Evolutionary conservation across 2,888 invertebrate genomes (phyloP).

Genomic region (Nasonovia ribisnigri): DNA sequence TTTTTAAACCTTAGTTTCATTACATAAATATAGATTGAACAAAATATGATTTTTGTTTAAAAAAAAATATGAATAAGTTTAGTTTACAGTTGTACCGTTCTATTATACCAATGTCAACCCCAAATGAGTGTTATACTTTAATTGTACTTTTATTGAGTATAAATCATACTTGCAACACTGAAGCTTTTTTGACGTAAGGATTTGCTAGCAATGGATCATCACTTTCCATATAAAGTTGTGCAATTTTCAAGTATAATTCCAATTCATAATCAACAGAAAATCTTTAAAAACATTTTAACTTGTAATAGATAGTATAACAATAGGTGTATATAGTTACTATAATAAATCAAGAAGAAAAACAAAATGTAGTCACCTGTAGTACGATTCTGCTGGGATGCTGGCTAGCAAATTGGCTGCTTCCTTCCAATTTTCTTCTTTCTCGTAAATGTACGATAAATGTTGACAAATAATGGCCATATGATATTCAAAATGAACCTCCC

Average conservation of each 20-base stretch:
- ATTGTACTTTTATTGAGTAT: neutral
- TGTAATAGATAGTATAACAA: neutral
- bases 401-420: neutral
- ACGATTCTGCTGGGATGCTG: neutral
- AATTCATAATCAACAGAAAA: neutral
- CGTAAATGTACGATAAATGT: neutral
- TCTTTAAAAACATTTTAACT: neutral
- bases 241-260: neutral
- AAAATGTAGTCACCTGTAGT: neutral
- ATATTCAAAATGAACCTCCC: neutral
- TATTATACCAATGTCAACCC: neutral
- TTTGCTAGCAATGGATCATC: neutral
- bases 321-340: neutral
- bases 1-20: neutral
- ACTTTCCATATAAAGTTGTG: neutral
- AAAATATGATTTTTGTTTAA: neutral
- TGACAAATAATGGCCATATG: neutral
- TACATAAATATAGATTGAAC: neutral
- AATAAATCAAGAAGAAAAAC: neutral
- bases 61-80: neutral
- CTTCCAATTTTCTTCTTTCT: neutral
- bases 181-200: neutral
- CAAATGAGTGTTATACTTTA: neutral
- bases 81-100: neutral
- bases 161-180: neutral